These are phyloP conservation scores for Capitella teleta DNA, from an alignment of 1,140 invertebrate genomes.

Conservation along the genomic window DNA sequence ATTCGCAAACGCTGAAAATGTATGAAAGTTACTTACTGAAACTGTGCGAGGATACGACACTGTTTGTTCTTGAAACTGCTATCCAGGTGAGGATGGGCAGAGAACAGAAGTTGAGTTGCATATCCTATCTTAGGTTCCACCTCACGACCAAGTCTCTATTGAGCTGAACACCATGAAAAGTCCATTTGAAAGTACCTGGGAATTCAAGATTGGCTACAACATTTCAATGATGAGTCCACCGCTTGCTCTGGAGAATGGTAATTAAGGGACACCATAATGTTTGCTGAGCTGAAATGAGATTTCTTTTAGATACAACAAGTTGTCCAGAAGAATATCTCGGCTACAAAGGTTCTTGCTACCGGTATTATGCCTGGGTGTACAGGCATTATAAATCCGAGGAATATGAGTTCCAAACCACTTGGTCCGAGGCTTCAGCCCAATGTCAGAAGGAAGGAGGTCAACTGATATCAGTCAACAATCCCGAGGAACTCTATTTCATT, in stretches of 20 bases:
- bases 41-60: background rate
- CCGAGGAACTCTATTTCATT: conserved; percentile 2
- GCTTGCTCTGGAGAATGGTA: background rate
- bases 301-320: background rate
- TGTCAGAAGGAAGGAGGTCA: conserved; percentile 1
- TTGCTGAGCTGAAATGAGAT: background rate
- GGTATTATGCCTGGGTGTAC: conserved; percentile 3
- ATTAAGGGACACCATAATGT: background rate
- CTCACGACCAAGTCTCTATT: background rate
- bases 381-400: conserved; percentile 1
- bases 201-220: conserved; percentile 1
- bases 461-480: background rate
- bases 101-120: background rate
- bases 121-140: background rate
- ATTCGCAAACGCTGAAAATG: background rate
- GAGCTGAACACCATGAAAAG: background rate
- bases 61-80: background rate
- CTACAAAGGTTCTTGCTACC: conserved; percentile 1
- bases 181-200: background rate
- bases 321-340: conserved; percentile 5
- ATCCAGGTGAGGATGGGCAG: conserved; percentile 2
- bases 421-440: background rate
- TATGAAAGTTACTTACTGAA: background rate
- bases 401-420: conserved; percentile 1
- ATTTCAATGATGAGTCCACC: background rate